phyloP scores from a whole-genome alignment of 1,140 invertebrate genomes.

The Yoshiicerus persimilis region DNA sequence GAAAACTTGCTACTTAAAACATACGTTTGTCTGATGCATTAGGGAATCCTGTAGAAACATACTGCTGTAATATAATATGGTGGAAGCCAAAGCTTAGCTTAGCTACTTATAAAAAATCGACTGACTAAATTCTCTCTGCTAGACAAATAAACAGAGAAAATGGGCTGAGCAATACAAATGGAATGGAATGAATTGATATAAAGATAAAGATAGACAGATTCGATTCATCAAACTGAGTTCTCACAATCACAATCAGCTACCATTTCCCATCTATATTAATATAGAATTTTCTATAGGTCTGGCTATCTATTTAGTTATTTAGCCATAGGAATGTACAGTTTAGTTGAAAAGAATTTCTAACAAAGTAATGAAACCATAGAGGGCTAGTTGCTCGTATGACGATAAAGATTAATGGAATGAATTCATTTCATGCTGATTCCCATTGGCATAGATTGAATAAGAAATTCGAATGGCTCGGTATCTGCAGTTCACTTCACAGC shows the following conservation, averaged over 20 bases:
- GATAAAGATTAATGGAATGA: conserved; percentile 4
- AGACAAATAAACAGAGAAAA: neutral
- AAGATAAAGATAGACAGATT: neutral
- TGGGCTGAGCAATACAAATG: neutral
- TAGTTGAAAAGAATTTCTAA: neutral
- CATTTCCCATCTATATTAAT: neutral
- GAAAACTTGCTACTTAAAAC: too few species aligned
- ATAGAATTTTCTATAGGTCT: neutral
- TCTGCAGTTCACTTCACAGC: too few species aligned
- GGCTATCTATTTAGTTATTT: neutral
- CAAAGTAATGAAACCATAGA: neutral
- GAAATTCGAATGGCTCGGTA: neutral
- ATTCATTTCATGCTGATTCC: neutral
- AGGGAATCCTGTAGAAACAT: too few species aligned
- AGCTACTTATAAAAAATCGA: neutral
- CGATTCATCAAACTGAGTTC: neutral
- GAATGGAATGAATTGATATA: neutral
- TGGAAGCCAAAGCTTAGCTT: too few species aligned
- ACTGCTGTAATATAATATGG: too few species aligned
- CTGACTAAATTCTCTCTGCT: neutral
- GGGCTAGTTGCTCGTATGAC: neutral
- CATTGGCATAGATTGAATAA: neutral
- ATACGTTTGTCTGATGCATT: too few species aligned
- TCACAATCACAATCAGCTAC: neutral
- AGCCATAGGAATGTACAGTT: too few species aligned